Evolutionary conservation across 2,888 invertebrate genomes (phyloP).

Genomic region (Plebejus argus): DNA sequence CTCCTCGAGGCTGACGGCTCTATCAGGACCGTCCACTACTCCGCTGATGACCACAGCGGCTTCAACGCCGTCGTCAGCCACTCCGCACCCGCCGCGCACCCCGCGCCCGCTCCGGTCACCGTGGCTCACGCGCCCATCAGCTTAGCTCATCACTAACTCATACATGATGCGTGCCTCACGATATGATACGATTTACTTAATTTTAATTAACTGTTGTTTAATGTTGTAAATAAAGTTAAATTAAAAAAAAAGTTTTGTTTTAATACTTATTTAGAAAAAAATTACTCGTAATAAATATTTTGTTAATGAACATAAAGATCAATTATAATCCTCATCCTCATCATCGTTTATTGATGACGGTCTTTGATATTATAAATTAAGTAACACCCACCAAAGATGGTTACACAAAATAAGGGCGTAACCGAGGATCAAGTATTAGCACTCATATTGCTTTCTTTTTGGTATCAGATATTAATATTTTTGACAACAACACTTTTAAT

Average conservation of each 20-base stretch:
- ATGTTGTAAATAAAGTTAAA: not conserved
- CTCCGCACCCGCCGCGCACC: conserved; percentile 44
- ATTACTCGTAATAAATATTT: not conserved
- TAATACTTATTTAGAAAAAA: not conserved
- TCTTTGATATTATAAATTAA: no score
- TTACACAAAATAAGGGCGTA: no score
- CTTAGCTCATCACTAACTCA: conserved; percentile 26
- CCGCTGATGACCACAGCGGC: conserved; percentile 75
- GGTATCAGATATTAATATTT: no score
- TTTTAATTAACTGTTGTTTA: not conserved
- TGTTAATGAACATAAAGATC: no score
- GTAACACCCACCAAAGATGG: no score
- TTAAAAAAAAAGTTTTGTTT: not conserved
- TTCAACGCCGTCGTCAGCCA: conserved; percentile 51
- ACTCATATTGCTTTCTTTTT: no score
- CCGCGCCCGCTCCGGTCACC: conserved; percentile 38
- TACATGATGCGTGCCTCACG: conserved; percentile 41
- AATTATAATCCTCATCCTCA: no score
- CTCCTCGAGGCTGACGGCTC: conserved; percentile 78
- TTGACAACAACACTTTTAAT: no score
- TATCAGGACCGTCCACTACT: conserved; percentile 76
- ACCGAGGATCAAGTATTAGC: no score
- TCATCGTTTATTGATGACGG: no score
- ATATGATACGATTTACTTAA: not conserved
- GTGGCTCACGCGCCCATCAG: conserved; percentile 35